Evolutionary conservation across 2,888 invertebrate species (phyloP).

Genomic region (Cynaeus angustus): DNA sequence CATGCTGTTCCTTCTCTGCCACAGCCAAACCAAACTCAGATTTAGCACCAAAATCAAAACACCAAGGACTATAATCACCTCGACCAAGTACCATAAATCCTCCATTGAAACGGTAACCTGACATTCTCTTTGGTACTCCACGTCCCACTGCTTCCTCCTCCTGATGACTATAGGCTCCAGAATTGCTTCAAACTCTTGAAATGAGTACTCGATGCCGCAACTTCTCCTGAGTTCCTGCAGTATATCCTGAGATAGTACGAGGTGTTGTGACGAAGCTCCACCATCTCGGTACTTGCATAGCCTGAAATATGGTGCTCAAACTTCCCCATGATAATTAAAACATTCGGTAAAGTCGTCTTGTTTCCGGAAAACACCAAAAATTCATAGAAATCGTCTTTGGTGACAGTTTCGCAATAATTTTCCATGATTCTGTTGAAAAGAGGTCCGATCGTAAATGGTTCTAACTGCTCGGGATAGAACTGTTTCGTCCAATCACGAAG

Average conservation of each 20-base stretch:
- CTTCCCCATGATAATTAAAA: conserved; percentile 82
- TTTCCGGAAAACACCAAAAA: conserved; percentile 86
- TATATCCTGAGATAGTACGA: conserved; percentile 69
- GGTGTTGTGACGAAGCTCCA: conserved; percentile 77
- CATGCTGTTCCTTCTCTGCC: no score
- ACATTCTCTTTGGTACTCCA: no score
- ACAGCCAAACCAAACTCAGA: no score
- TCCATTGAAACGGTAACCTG: no score
- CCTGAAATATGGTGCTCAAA: conserved; percentile 81
- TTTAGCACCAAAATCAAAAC: no score
- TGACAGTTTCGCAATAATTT: conserved; percentile 73
- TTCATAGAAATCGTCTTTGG: conserved; percentile 69
- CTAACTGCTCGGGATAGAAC: conserved; percentile 78
- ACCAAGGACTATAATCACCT: no score
- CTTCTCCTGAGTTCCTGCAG: conserved; percentile 85
- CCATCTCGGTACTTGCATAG: conserved; percentile 80
- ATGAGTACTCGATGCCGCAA: conserved; percentile 64
- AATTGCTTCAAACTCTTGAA: conserved; percentile 74
- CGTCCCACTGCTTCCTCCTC: no score
- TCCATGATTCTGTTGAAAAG: conserved; percentile 81
- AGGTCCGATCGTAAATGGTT: conserved; percentile 77
- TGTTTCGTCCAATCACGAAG: conserved; percentile 65
- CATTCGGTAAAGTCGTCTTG: conserved; percentile 84
- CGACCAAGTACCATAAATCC: no score
- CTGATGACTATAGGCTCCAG: conserved; percentile 75